Conservation (phyloP, 37 sponge, comb jelly and placozoan species). For the Cladorhizidae sp. region DNA sequence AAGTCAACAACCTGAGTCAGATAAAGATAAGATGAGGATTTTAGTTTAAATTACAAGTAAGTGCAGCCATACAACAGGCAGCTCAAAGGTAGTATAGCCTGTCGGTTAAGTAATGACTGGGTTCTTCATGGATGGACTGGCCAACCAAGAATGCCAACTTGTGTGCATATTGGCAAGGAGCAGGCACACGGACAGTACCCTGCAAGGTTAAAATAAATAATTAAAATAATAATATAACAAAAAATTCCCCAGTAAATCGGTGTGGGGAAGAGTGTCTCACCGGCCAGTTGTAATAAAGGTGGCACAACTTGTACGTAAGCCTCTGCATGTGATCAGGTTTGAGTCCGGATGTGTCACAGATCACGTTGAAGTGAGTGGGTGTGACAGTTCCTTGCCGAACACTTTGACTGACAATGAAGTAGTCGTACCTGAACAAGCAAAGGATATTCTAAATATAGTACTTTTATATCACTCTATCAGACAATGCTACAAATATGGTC, state of each 20-base stretch:
- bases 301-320: conserved; percentile 95
- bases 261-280: too few species aligned
- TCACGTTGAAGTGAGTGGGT: conserved; percentile 95
- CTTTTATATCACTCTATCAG: too few species aligned
- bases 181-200: conserved; percentile 97
- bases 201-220: too few species aligned
- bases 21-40: too few species aligned
- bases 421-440: conserved; percentile 97
- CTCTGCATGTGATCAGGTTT: conserved; percentile 96
- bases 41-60: too few species aligned
- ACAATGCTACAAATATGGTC: too few species aligned
- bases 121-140: conserved; percentile 88
- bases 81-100: conserved; percentile 95
- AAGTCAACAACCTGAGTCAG: too few species aligned
- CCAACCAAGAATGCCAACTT: conserved; percentile 98
- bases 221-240: too few species aligned
- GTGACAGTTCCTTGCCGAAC: conserved; percentile 97
- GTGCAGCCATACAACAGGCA: too few species aligned
- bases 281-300: conserved; percentile 98
- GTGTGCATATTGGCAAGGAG: conserved; percentile 99
- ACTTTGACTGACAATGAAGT: conserved; percentile 92
- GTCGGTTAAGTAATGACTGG: conserved; percentile 69
- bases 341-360: conserved; percentile 79
- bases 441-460: too few species aligned
- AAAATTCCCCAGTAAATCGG: too few species aligned